phyloP scores from a whole-genome alignment of 2,113 vertebrate species.

The Thomomys bottae region DNA sequence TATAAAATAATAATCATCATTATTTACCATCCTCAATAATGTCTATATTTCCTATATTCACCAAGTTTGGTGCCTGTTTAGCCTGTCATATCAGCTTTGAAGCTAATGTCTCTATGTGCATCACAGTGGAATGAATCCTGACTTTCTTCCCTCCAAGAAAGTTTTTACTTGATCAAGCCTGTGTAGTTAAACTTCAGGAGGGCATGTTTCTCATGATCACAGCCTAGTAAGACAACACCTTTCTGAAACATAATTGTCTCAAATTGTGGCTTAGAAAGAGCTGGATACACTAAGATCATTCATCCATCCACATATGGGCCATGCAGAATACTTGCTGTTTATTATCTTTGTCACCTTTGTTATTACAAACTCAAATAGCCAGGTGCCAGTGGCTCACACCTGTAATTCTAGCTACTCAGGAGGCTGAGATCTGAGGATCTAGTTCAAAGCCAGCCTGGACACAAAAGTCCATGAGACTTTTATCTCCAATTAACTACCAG shows the following conservation, averaged over 20 bases:
- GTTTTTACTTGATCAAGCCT: neutral
- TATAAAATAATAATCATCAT: neutral
- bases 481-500: too few relatives aligned
- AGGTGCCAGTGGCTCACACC: too few relatives aligned
- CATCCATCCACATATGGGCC: neutral
- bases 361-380: too few relatives aligned
- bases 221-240: neutral
- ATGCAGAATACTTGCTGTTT: too few relatives aligned
- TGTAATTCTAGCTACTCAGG: too few relatives aligned
- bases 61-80: neutral
- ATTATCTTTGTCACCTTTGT: neutral
- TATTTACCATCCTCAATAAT: neutral
- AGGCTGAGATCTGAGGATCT: too few relatives aligned
- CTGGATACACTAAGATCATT: neutral
- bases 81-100: neutral
- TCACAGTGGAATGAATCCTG: neutral
- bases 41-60: neutral
- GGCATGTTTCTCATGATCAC: neutral
- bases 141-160: neutral
- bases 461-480: too few relatives aligned
- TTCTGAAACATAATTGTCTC: neutral
- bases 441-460: too few relatives aligned
- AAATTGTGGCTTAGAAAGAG: neutral
- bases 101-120: too few relatives aligned
- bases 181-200: rapidly evolving